Evolutionary conservation across 2,113 vertebrate genomes (phyloP), one percentile per base, ranked within the genome.

Genomic region (Xyliphius kryptos): DNA sequence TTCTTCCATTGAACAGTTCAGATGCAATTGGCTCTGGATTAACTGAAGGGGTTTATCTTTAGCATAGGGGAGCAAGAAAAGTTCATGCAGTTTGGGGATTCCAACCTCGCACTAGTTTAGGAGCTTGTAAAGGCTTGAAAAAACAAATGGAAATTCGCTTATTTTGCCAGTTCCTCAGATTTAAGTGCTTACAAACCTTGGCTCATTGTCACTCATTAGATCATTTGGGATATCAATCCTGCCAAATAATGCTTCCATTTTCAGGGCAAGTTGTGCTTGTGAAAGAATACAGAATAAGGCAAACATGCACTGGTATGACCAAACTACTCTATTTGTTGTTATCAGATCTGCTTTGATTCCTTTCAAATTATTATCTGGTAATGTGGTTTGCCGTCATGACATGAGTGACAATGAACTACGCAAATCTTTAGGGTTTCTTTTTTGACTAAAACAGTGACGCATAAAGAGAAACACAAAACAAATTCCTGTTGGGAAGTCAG

Each of bases 91-190:
- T 44, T 58, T 44, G 20, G 40, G 40, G 20, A 58, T 58, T 58
- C 40, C 15, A 17, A 58, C 14, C 56, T 41, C 43, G 56, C 40
- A 43, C 20, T 58, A 44, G n/a, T 58, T 58, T 26, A 44, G 40
- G 20, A 15, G 20, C 56, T 15, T 58, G 56, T 44, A 58, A 58
- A n/a, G 13, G 40, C 56, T 58, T 44, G 56, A 58, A 41, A 58
- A 43, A 58, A 44, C 14, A 26, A 43, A 44, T 3, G 8, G 5
- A 41, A 40, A 22, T 44, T 58, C 19, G 44, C 7, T 15, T 58
- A n/a, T 44, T 58, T 58, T 58, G 40, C 40, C 56, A 58, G 56
- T 58, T 58, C 40, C 56, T 58, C 19, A 44, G 44, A 44, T 44
- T 44, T 14, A 44, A n/a, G 9, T 44, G 40, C 14, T 58, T 20